These are phyloP conservation scores for Enteromius unitaeniatus DNA, from an alignment of 2,797 vertebrate species.

Conservation along the genomic window DNA sequence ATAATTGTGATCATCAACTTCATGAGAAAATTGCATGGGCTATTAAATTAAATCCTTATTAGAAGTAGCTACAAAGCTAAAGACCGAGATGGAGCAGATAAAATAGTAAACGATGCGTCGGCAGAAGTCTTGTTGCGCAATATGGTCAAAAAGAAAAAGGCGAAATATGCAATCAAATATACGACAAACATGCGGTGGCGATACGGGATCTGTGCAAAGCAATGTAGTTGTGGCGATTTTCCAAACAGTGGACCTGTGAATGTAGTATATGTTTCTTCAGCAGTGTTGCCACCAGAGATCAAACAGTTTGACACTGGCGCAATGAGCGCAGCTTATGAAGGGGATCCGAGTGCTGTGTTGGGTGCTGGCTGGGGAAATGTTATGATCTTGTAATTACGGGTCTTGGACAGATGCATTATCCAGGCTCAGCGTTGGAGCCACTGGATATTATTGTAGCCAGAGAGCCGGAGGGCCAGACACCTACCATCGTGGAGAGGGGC, in stretches of 20 bases:
- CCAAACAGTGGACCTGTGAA: constrained; percentile 14
- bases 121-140: not conserved
- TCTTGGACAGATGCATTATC: constrained; percentile 92
- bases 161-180: not conserved
- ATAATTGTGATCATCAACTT: constrained; percentile 17
- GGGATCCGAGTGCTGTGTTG: constrained; percentile 84
- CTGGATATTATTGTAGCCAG: constrained; percentile 90
- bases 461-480: constrained; percentile 80
- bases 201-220: not conserved
- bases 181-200: not conserved
- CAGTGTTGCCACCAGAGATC: constrained; percentile 83
- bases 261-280: constrained; percentile 71
- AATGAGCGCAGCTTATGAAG: constrained; percentile 67
- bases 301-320: constrained; percentile 87
- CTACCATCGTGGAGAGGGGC: constrained; percentile 79
- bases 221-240: not conserved
- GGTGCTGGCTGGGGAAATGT: constrained; percentile 82
- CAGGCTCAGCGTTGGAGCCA: constrained; percentile 90
- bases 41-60: constrained; percentile 11
- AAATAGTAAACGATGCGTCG: not conserved
- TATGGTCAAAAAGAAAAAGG: not conserved
- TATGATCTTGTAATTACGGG: constrained; percentile 89
- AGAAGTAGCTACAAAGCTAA: not conserved
- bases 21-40: not conserved
- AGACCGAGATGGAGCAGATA: constrained; percentile 8